Base-by-base conservation (phyloP, 2,888 invertebrate genomes). In the Meloe dianella region DNA sequence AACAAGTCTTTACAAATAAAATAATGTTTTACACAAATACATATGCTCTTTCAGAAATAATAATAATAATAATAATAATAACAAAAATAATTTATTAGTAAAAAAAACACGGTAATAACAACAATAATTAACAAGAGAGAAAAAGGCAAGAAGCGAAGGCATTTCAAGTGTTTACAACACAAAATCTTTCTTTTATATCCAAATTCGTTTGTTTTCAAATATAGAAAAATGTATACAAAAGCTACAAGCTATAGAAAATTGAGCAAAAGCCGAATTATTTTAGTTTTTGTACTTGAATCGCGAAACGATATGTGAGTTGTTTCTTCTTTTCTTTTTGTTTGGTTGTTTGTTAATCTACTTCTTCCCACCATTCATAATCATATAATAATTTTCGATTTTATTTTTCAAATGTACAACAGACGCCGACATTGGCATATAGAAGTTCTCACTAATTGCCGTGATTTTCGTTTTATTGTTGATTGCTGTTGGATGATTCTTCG, bases 371-470 rank as follows among this genome's bases (percentile, higher is more conserved):
- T 75, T 79, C 81, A 81, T 82, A 20, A 75, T 78, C 79, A 81
- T 79, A 70, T 81, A 81, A 38, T 75, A 79, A 65, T 77, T 79
- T 8, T 73, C 71, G 27, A 80, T 70, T 69, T 79, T 79, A 12
- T 76, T 76, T 66, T 78, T 78, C 47, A 80, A 70, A 56, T 75
- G 75, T 14, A 73, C 73, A 8, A 79, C 77, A 0, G 81, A 80
- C 27, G n/a, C n/a, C n/a, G 80, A 80, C 83, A 83, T 83, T 1
- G 82, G 82, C 71, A 81, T 74, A 70, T 83, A 83, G 22, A 79
- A 67, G 67, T 72, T 79, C 68, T 83, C 82, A 2, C 71, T 63
- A 8, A 71, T 66, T 8, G 71, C 58, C 30, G 65, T 56, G 57
- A 74, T 74, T 63, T 71, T 72, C 17, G 75, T 70, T 61, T 73